Percentiles rank a stretch among this genome's conserved stretches.
phyloP scores from a whole-genome alignment of 2,113 vertebrate genomes.

The Notarius quadriscutis region DNA sequence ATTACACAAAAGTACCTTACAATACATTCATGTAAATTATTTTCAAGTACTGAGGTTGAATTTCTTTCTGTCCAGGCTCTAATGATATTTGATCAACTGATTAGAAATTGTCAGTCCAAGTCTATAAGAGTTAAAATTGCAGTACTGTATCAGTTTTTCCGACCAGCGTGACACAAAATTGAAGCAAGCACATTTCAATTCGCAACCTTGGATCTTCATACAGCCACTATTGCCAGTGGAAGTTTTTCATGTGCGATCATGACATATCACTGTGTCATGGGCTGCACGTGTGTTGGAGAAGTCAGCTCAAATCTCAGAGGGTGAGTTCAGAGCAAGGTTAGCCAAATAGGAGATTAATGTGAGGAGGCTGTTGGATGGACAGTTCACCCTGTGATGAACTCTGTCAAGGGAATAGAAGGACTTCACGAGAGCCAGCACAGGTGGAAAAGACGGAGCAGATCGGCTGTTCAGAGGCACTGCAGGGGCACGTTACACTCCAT shows the following conservation, averaged over 20 bases:
- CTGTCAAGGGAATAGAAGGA: conserved; percentile 79
- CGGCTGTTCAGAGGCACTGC: conserved; percentile 15
- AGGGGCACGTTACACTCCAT: conserved; percentile 17
- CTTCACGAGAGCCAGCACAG: conserved; percentile 70
- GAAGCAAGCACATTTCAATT: not conserved
- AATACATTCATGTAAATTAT: not conserved
- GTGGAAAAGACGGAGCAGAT: conserved; percentile 65
- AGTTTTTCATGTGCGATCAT: conserved; percentile 49
- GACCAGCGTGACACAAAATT: not conserved
- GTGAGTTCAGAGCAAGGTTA: conserved; percentile 89
- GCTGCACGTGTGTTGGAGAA: conserved; percentile 63
- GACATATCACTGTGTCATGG: conserved; percentile 54
- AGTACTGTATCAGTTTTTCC: not conserved
- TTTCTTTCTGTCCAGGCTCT: not conserved
- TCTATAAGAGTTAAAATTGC: not conserved
- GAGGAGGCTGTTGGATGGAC: conserved; percentile 77
- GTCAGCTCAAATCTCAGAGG: conserved; percentile 77
- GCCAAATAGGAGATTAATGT: conserved; percentile 89
- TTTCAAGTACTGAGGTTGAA: conserved; percentile 16
- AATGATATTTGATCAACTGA: not conserved
- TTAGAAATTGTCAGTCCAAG: not conserved
- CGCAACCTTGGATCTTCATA: conserved; percentile 2
- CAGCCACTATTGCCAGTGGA: conserved; percentile 40
- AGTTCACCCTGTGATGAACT: conserved; percentile 82
- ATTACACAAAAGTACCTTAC: not conserved